Base-by-base conservation (phyloP, 2,113 vertebrate species). In the Gambusia affinis region DNA sequence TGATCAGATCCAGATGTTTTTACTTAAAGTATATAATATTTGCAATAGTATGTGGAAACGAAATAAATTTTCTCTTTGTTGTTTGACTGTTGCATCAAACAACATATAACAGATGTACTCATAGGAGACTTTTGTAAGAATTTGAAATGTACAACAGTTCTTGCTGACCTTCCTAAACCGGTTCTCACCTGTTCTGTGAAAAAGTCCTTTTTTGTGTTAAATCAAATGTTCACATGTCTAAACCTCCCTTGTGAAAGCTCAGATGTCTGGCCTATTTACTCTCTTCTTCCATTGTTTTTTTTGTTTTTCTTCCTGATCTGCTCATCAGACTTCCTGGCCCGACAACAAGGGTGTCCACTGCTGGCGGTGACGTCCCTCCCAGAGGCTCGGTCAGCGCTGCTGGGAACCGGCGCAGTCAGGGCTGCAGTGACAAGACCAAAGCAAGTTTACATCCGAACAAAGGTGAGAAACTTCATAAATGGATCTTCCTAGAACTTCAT, bases 391-490 rank as follows among this genome's bases (percentile, higher is more conserved):
- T 95, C 72, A 82, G 93, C 85, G 93, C 95, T 70, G 94, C 95
- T 75, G 96, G 95, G 87, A 97, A 97, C 91, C 92, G 97, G 19
- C 97, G 97, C 83, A 99, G 98, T 88, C 98, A 97, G 94, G 97
- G 95, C 92, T 97, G 97, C 92, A 96, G 95, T 0, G 97, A 98
- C 88, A 99, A 98, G 93, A 95, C 96, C 64, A 99, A 97, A 92
- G 95, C 94, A 61, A 94, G 91, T 86, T 90, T 93, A 30, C 93
- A 94, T 74, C 94, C 93, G n/a, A 89, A 93, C 87, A 97, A 94
- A 97, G 98, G 97, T 99, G 67, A 66, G 30, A 66, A 7, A 14
- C 12, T 42, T 39, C 17, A n/a, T 5, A 24, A 24, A 8, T 42
- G 39, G 14, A 42, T 42, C 12, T 14, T 0, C 12, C 12, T 14